Base-by-base conservation (phyloP, 1,140 invertebrate species). In the Trachymyrmex septentrionalis region DNA sequence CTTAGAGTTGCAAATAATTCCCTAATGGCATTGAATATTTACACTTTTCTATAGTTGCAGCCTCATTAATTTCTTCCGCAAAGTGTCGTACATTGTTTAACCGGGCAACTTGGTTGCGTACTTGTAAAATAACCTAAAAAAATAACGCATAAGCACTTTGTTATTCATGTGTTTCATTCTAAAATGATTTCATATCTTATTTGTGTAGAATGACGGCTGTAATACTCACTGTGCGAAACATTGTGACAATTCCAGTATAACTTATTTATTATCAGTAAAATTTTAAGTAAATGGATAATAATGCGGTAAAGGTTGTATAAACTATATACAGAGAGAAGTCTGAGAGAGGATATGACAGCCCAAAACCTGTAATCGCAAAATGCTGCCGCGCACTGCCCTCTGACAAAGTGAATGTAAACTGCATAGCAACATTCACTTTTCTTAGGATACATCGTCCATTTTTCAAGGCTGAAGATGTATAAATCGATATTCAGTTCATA, bases 1-100 rank as follows among this genome's bases (percentile, higher is more conserved):
- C 24, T 5, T 63, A 38, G 21, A 61, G 14, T 30, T 48, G 34
- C n/a, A 44, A 72, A 66, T 53, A 75, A 61, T 30, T 77, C 2
- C 2, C 16, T 3, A 6, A 66, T 10, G 3, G 6, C 69, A 57
- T n/a, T 73, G 34, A 59, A 1, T 72, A 88, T 86, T 91, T 85
- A 93, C 93, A 91, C 59, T 91, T 94, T 87, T 94, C 93, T 21
- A 94, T 7, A 44, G 27, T 92, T 16, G n/a, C 67, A 1, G 57
- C 14, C 1, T 86, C 87, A 4, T 55, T 66, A 5, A 9, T 14
- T 16, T 84, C 69, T 59, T 50, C 34, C 0, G 76, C 59, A 1
- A 59, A 86, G 7, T 48, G 61, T 48, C 63, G 34, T 24, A 19
- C 0, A 59, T 55, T 73, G 3, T 19, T 71, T 61, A 16, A 14